Conservation (phyloP, 2,888 invertebrate species). For the Carpatolechia fugitivella region DNA sequence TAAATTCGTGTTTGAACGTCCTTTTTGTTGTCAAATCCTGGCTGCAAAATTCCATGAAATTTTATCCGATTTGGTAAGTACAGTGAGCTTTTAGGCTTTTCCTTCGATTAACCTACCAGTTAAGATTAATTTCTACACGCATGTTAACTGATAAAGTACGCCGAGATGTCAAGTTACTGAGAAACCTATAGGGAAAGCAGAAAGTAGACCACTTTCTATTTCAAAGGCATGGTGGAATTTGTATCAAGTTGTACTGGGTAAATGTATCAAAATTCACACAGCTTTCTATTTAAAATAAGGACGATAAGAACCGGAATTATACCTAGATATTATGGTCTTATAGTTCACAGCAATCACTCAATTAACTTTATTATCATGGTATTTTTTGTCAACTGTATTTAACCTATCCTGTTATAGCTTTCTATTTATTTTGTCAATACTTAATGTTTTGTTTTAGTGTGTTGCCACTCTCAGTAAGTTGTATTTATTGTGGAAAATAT, state of each 20-base stretch:
- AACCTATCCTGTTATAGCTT: too few relatives aligned
- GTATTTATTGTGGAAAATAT: too few relatives aligned
- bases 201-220: slow-evolving; percentile 39
- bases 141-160: background rate
- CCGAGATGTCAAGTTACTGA: too few relatives aligned
- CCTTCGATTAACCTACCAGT: background rate
- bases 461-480: too few relatives aligned
- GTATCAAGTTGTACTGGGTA: slow-evolving; percentile 2
- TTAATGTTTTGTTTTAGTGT: too few relatives aligned
- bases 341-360: too few relatives aligned
- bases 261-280: background rate
- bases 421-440: too few relatives aligned
- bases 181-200: slow-evolving; percentile 31
- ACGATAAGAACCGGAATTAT: too few relatives aligned
- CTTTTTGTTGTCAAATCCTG: slow-evolving; percentile 30
- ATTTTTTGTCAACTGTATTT: too few relatives aligned
- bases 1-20: slow-evolving; percentile 33
- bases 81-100: background rate
- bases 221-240: slow-evolving; percentile 5
- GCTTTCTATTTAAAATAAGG: background rate
- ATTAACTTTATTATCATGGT: too few relatives aligned
- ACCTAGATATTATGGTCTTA: too few relatives aligned
- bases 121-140: background rate
- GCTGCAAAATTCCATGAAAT: slow-evolving; percentile 37
- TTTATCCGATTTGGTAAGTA: slow-evolving; percentile 42